Conservation (phyloP, 2,113 vertebrate species). For the Protobothrops mucrosquamatus region DNA sequence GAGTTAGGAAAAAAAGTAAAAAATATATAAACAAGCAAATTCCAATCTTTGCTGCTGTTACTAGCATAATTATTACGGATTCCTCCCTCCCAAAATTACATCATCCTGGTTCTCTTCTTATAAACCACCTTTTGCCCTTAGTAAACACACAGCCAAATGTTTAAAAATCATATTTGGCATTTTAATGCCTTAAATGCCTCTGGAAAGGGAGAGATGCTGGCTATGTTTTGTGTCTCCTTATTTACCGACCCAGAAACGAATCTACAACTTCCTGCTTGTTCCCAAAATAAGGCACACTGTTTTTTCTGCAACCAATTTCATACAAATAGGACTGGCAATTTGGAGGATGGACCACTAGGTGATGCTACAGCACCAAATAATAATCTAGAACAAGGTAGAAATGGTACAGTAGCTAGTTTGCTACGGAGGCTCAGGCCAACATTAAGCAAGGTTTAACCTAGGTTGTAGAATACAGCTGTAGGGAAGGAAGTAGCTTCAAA, state of each 20-base stretch:
- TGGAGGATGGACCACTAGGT: not conserved
- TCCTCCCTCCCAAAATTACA: not conserved
- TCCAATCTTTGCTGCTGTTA: not conserved
- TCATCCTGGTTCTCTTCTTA: not conserved
- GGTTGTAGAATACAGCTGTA: not conserved
- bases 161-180: too few relatives aligned
- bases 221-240: not conserved
- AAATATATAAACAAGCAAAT: not conserved
- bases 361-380: rapidly evolving
- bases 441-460: not conserved
- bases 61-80: not conserved
- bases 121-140: not conserved
- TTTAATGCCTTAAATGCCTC: not conserved
- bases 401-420: not conserved
- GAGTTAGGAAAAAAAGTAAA: not conserved
- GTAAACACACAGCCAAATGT: too few relatives aligned
- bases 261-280: not conserved
- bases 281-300: not conserved
- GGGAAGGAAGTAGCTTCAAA: too few relatives aligned
- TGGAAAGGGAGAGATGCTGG: not conserved
- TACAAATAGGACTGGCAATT: not conserved
- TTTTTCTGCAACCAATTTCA: not conserved
- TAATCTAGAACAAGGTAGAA: not conserved
- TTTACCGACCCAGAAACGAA: not conserved
- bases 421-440: not conserved